Conservation (phyloP, 2,888 invertebrate genomes). For the Dynastes hyllus region DNA sequence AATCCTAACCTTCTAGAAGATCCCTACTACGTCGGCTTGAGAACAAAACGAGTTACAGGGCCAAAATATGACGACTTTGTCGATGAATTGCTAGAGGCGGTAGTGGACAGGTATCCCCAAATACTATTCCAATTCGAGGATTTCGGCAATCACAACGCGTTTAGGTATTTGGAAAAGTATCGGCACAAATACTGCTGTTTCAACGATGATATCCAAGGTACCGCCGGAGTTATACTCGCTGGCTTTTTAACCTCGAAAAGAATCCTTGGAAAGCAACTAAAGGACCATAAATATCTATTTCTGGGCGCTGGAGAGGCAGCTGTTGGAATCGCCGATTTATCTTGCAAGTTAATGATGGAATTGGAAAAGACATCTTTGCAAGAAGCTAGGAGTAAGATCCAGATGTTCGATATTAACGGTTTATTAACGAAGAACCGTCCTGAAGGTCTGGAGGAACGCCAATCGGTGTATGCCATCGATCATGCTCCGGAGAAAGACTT, state of each 20-base stretch:
- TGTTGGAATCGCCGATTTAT: conserved; percentile 90
- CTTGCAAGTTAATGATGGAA: conserved; percentile 97
- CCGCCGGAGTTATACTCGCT: conserved; percentile 96
- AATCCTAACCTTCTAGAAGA: conserved; percentile 89
- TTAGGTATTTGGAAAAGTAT: conserved; percentile 93
- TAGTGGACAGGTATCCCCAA: conserved; percentile 88
- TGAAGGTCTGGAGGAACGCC: conserved; percentile 85
- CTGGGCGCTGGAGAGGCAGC: conserved; percentile 94
- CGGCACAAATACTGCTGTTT: conserved; percentile 93
- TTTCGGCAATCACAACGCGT: conserved; percentile 98
- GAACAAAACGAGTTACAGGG: conserved; percentile 89
- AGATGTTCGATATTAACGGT: conserved; percentile 97
- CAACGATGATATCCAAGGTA: conserved; percentile 99
- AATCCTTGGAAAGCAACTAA: conserved; percentile 86
- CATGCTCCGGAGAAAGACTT: conserved; percentile 84
- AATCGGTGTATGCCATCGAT: conserved; percentile 86
- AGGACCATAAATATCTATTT: conserved; percentile 92
- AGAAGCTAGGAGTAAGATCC: conserved; percentile 88
- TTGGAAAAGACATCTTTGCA: conserved; percentile 82
- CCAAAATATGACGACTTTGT: conserved; percentile 91
- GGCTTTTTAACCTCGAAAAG: conserved; percentile 91
- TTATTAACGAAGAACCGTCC: conserved; percentile 92
- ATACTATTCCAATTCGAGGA: conserved; percentile 97
- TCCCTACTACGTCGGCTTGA: conserved; percentile 95
- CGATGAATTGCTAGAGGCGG: conserved; percentile 97